A percentile compares a stretch with the other conserved stretches of the same genome.
phyloP scores from a whole-genome alignment of 2,113 vertebrate genomes.

The Scatophagus argus region DNA sequence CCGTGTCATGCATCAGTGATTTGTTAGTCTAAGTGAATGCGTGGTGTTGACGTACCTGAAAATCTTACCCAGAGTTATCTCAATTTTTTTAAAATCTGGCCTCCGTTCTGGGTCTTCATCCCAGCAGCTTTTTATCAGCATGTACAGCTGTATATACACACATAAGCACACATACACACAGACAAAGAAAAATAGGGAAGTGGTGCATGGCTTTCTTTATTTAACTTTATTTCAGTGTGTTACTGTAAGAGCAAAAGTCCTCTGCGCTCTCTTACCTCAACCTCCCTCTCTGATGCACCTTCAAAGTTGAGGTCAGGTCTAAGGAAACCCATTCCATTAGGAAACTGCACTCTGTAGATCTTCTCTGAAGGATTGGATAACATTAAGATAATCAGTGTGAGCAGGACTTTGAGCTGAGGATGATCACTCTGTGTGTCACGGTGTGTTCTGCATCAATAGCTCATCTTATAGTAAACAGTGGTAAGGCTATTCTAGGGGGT shows the following conservation, averaged over 20 bases:
- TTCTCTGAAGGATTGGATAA: slow-evolving; percentile 85
- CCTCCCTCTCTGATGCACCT: slow-evolving; percentile 85
- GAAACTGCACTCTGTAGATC: slow-evolving; percentile 88
- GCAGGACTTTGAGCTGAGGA: background rate
- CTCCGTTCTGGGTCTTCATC: slow-evolving; percentile 98
- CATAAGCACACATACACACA: background rate
- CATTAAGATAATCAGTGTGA: background rate
- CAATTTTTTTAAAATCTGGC: slow-evolving; percentile 97
- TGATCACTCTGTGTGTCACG: background rate
- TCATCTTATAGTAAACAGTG: background rate
- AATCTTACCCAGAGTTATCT: slow-evolving; percentile 91
- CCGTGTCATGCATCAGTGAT: background rate
- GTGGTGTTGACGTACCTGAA: slow-evolving; percentile 88
- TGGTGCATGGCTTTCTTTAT: background rate
- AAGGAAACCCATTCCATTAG: slow-evolving; percentile 75
- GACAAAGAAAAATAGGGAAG: background rate
- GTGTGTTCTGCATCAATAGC: background rate
- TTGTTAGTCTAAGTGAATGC: background rate
- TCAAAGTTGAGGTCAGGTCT: slow-evolving; percentile 93
- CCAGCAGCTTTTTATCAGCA: slow-evolving; percentile 94
- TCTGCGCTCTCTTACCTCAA: slow-evolving; percentile 85
- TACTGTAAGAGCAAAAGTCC: background rate
- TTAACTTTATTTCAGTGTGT: background rate
- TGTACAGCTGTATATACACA: slow-evolving; percentile 82
- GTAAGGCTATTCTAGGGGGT: too few relatives aligned